Base-by-base conservation (phyloP, 2,113 vertebrate genomes). In the Percopsis transmontana region DNA sequence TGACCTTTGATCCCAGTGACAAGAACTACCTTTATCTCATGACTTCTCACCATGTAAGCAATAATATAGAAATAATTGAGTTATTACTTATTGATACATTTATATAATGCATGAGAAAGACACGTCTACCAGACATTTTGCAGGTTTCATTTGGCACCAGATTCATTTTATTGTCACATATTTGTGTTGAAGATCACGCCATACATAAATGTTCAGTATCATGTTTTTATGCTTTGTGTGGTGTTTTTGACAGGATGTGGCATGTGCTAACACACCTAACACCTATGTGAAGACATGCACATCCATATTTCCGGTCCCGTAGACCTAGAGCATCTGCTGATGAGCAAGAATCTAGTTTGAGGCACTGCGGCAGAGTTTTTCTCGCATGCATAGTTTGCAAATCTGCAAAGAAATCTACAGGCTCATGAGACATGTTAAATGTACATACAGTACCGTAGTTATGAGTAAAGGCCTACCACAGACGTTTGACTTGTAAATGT, bases 1-100 rank as follows among this genome's bases (percentile, higher is more conserved):
- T 99, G 97, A 95, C 95, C 65, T 98, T 99, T 16, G 96, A 99
- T 86, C 95, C 97, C 21, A 92, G 82, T 0, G 95, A 99, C 85
- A 85, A 92, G 14, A 93, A 92, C 70, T 98, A 93, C 85, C 93
- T 99, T 50, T 99, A 98, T 51, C 81, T 99, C 77, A 99, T 99
- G 97, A 98, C 96, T 0, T 94, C 95, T 57, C 91, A 97, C 73
- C 96, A 99, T 87, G 97, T 99, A 86, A 93, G 95, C 13, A 20
- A 27, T 6, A 3, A 24, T 12, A n/a, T 11, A 45, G 44, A 15
- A 13, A 45, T 13, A 1, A 45, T 13, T 45, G 44, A 57, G 9
- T 20, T 3, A 42, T 42, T 40, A 57, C 45, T 40, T 61, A 12
- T 24, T 41, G 47, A 65, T 59, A 23, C 65, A 68, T 72, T 68